Evolutionary conservation across 2,113 vertebrate species (phyloP).

Genomic region (Myrmecobius fasciatus): DNA sequence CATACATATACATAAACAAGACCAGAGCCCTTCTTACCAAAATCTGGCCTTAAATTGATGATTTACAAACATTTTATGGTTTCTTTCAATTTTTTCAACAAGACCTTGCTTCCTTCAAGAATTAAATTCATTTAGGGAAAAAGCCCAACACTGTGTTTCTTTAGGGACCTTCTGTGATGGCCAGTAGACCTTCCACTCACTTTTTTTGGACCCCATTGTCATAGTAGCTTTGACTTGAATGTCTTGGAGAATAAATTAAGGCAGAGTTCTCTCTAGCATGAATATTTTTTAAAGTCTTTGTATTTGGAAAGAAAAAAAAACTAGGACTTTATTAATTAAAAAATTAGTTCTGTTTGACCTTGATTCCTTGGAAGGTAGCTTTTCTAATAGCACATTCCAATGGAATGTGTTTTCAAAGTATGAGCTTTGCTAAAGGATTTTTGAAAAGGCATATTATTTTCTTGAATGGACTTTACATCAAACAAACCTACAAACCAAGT

Average conservation of each 20-base stretch:
- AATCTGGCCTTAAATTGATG: conserved; percentile 44
- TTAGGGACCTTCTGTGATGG: conserved; percentile 49
- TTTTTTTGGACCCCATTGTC: not conserved
- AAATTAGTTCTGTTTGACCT: conserved; percentile 67
- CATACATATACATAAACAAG: not conserved
- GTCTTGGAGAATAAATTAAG: not conserved
- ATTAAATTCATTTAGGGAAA: conserved; percentile 33
- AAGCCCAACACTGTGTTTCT: conserved; percentile 8
- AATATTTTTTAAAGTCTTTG: conserved; percentile 54
- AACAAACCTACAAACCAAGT: not conserved
- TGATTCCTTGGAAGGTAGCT: conserved; percentile 58
- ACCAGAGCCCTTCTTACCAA: conserved; percentile 33
- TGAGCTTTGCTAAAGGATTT: conserved; percentile 65
- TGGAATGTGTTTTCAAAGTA: conserved; percentile 64
- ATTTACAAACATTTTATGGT: conserved; percentile 7
- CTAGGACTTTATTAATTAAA: conserved; percentile 65
- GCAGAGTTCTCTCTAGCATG: conserved; percentile 28
- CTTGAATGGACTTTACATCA: conserved; percentile 32
- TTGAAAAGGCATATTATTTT: conserved; percentile 48
- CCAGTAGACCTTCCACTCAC: not conserved
- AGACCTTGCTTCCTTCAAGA: not conserved
- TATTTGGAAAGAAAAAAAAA: conserved; percentile 66
- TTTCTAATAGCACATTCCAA: conserved; percentile 71
- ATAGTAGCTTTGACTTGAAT: not conserved
- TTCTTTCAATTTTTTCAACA: conserved; percentile 35